Conservation (phyloP, 2,113 vertebrate species). For the Charadrius vociferus region DNA sequence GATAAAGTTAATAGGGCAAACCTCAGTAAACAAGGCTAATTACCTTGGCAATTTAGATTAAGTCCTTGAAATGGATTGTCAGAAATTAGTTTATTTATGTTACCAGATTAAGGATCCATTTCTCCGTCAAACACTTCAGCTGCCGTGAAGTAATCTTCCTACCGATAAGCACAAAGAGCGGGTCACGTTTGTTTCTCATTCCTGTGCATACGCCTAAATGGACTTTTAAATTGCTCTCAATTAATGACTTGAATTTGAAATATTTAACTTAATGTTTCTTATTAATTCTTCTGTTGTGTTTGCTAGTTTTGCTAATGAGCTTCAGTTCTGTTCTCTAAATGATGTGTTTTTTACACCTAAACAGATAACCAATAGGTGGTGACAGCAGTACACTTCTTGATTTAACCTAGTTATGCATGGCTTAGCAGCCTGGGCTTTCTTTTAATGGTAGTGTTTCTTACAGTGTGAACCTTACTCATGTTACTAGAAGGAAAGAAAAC, state of each 20-base stretch:
- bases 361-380: constrained; percentile 39
- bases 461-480: background rate
- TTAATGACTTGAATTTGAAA: background rate
- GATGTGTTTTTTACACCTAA: constrained; percentile 10
- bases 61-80: constrained; percentile 21
- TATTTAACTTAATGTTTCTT: constrained; percentile 4
- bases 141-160: background rate
- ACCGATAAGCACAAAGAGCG: background rate
- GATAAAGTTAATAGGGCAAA: background rate
- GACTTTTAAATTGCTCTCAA: background rate
- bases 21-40: constrained; percentile 23
- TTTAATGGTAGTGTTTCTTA: background rate
- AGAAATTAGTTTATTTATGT: constrained; percentile 33
- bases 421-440: background rate
- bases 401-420: background rate
- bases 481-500: background rate
- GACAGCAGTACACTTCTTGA: background rate
- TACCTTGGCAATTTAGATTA: constrained; percentile 6
- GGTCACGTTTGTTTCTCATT: background rate
- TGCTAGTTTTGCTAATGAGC: constrained; percentile 32
- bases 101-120: background rate
- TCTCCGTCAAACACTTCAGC: background rate
- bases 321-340: background rate
- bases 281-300: background rate
- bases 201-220: background rate